Conservation (phyloP, 2,888 invertebrate genomes). For the Cephus rjabovi region DNA sequence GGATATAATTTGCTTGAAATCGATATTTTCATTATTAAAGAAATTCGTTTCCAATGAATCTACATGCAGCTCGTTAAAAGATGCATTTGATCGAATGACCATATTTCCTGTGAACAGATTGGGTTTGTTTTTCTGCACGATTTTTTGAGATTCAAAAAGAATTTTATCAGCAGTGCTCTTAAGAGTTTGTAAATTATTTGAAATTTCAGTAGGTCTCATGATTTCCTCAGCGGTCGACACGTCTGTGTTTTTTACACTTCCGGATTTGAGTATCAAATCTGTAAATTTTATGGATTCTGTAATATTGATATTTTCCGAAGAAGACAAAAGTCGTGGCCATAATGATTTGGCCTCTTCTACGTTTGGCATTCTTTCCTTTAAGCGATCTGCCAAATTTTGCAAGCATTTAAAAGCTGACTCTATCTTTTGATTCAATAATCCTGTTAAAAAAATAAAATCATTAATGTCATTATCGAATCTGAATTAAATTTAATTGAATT, state of each 20-base stretch:
- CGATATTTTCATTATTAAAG: conserved; percentile 36
- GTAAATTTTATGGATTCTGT: conserved; percentile 28
- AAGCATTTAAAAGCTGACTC: conserved; percentile 29
- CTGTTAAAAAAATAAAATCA: not conserved
- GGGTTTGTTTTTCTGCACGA: conserved; percentile 1
- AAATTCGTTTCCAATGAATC: conserved; percentile 35
- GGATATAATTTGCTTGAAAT: conserved; percentile 19
- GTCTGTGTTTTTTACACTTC: conserved; percentile 24
- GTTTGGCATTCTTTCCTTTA: conserved; percentile 35
- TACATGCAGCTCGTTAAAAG: conserved; percentile 39
- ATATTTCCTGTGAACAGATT: conserved; percentile 31
- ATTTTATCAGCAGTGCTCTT: conserved; percentile 6
- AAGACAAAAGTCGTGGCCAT: conserved; percentile 38
- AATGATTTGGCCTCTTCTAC: conserved; percentile 34
- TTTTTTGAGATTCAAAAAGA: conserved; percentile 14
- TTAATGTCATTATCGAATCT: not conserved
- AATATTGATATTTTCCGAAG: conserved; percentile 27
- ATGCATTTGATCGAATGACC: conserved; percentile 35
- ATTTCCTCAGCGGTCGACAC: conserved; percentile 15
- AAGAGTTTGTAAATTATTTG: conserved; percentile 9
- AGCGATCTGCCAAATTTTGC: conserved; percentile 33
- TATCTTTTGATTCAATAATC: not conserved
- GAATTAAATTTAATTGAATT: not conserved
- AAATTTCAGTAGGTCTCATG: conserved; percentile 15
- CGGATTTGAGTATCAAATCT: conserved; percentile 34